Evolutionary conservation across 53 echinoderm and acorn worm species (phyloP).

Genomic region (Apostichopus leukothele): DNA sequence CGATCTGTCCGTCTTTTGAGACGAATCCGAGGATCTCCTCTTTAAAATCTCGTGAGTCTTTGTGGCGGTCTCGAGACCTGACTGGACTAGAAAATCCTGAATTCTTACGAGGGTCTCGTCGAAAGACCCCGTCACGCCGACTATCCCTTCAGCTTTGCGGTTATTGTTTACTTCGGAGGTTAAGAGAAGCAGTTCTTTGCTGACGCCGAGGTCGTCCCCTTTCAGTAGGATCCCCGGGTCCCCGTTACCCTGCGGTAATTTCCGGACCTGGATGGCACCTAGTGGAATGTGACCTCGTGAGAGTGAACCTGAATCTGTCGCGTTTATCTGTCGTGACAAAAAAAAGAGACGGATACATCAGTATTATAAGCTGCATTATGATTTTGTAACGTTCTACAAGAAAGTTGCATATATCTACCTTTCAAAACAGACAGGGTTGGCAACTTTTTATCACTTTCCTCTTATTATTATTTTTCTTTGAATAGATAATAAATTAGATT

Average conservation of each 20-base stretch:
- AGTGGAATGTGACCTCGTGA: slow-evolving; percentile 86
- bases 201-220: slow-evolving; percentile 69
- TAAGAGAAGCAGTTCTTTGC: slow-evolving; percentile 83
- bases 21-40: slow-evolving; percentile 43
- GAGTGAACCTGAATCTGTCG: slow-evolving; percentile 69
- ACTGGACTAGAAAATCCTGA: slow-evolving; percentile 29
- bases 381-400: too few relatives aligned
- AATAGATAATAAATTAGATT: too few relatives aligned
- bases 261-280: slow-evolving; percentile 90
- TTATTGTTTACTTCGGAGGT: slow-evolving; percentile 75
- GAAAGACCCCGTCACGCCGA: slow-evolving; percentile 56
- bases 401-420: too few relatives aligned
- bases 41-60: slow-evolving; percentile 22
- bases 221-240: slow-evolving; percentile 54
- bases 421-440: too few relatives aligned
- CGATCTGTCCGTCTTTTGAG: slow-evolving; percentile 46
- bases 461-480: too few relatives aligned
- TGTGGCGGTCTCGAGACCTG: slow-evolving; percentile 37
- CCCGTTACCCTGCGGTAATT: slow-evolving; percentile 67
- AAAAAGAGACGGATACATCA: not conserved
- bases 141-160: slow-evolving; percentile 41
- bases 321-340: slow-evolving; percentile 55
- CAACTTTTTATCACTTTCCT: too few relatives aligned
- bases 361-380: too few relatives aligned
- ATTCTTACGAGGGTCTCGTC: slow-evolving; percentile 55